Evolutionary conservation across 2,797 vertebrate species (phyloP).

Genomic region (Acestrorhynchus altus): DNA sequence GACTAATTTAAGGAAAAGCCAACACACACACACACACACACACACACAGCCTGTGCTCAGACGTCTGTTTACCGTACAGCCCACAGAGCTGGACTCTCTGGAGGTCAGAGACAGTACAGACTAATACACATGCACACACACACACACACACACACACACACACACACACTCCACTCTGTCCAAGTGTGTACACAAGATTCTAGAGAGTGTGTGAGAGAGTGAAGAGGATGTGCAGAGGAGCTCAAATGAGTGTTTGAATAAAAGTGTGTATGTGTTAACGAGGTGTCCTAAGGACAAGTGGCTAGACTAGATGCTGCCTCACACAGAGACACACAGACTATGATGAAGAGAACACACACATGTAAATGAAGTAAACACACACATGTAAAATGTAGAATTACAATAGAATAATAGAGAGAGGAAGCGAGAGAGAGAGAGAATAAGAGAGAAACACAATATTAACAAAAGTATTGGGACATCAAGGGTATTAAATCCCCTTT

Average conservation of each 20-base stretch:
- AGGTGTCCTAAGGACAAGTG: constrained; percentile 51
- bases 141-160: constrained; percentile 34
- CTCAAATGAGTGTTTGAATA: constrained; percentile 18
- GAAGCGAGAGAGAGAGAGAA: constrained; percentile 29
- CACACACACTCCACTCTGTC: constrained; percentile 20
- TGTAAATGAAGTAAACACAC: constrained; percentile 20
- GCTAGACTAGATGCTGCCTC: constrained; percentile 39
- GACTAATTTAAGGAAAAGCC: too few relatives aligned
- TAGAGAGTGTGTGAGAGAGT: constrained; percentile 33
- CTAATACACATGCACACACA: constrained; percentile 24
- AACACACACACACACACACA: constrained; percentile 18
- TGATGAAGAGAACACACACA: constrained; percentile 9
- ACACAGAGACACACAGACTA: constrained; percentile 31
- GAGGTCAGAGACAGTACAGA: constrained; percentile 4
- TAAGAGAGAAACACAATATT: constrained; percentile 19
- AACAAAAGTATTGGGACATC: too few relatives aligned
- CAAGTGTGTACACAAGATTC: constrained; percentile 24
- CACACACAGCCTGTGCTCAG: neutral
- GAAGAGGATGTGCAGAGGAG: constrained; percentile 18
- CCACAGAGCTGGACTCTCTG: constrained; percentile 7
- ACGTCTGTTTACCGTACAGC: neutral
- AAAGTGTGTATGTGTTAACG: constrained; percentile 31
- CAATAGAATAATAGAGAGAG: constrained; percentile 16
- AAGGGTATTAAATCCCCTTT: too few relatives aligned
- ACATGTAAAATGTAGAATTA: neutral